A percentile compares a stretch with the other conserved stretches of the same genome.
Conservation (phyloP, 1,140 invertebrate species). For the Mya arenaria region DNA sequence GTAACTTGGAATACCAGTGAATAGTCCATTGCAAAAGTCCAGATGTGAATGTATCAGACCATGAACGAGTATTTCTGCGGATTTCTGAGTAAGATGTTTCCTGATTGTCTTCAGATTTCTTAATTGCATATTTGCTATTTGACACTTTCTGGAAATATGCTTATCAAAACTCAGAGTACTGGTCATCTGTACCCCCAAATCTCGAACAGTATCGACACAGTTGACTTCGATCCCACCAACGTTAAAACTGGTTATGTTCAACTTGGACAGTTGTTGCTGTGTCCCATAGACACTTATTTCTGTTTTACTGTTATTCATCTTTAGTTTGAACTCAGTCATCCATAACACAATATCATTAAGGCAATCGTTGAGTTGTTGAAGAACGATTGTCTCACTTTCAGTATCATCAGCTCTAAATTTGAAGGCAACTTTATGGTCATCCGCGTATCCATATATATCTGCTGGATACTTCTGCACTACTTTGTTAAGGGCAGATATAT, state of each 20-base stretch:
- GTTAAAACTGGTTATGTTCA: too few relatives aligned
- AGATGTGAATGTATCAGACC: too few relatives aligned
- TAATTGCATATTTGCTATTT: background rate
- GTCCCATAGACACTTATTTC: conserved; percentile 23
- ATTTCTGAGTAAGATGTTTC: too few relatives aligned
- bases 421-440: conserved; percentile 33
- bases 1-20: too few relatives aligned
- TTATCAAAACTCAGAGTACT: too few relatives aligned
- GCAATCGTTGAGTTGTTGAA: conserved; percentile 1
- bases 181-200: too few relatives aligned
- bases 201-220: conserved; percentile 1
- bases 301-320: conserved; percentile 26
- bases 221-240: conserved; percentile 5
- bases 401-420: conserved; percentile 14
- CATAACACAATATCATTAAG: conserved; percentile 24
- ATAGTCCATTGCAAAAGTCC: too few relatives aligned
- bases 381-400: conserved; percentile 2
- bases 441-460: conserved; percentile 25
- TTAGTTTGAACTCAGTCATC: conserved; percentile 27
- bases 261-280: conserved; percentile 13
- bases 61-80: too few relatives aligned
- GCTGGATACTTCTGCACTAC: conserved; percentile 25
- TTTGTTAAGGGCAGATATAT: conserved; percentile 22
- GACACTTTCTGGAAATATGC: conserved; percentile 8
- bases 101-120: background rate